phyloP scores from a whole-genome alignment of 2,113 vertebrate genomes.

The Pseudopodoces humilis region DNA sequence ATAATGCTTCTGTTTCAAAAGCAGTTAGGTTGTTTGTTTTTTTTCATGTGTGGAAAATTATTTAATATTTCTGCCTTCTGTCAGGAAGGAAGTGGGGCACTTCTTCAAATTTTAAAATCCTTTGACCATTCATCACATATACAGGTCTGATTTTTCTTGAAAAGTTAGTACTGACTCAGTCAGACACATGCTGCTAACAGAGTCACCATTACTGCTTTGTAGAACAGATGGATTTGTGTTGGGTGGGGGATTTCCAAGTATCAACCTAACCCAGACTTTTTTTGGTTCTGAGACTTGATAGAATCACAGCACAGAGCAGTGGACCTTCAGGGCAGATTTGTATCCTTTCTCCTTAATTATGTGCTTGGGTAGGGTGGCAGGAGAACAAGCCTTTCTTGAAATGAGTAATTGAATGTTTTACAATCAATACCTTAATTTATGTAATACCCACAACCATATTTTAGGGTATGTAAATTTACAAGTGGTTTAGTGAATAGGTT shows the following conservation, averaged over 20 bases:
- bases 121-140: neutral
- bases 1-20: neutral
- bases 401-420: neutral
- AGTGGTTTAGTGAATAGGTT: neutral
- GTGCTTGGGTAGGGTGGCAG: neutral
- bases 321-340: neutral
- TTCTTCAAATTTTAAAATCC: neutral
- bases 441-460: neutral
- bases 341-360: constrained; percentile 5
- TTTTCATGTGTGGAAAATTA: neutral
- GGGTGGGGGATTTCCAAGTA: neutral
- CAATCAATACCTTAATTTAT: constrained; percentile 30
- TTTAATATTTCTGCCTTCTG: neutral
- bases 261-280: neutral
- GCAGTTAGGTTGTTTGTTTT: neutral
- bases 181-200: neutral
- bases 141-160: neutral
- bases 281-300: neutral
- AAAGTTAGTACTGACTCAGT: neutral
- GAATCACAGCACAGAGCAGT: neutral
- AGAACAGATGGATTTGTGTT: neutral
- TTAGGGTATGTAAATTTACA: neutral
- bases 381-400: constrained; percentile 14
- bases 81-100: neutral
- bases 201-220: neutral